Evolutionary conservation across 2,113 vertebrate genomes (phyloP), one percentile per base, ranked within the genome.

Genomic region (Elephantulus edwardii): DNA sequence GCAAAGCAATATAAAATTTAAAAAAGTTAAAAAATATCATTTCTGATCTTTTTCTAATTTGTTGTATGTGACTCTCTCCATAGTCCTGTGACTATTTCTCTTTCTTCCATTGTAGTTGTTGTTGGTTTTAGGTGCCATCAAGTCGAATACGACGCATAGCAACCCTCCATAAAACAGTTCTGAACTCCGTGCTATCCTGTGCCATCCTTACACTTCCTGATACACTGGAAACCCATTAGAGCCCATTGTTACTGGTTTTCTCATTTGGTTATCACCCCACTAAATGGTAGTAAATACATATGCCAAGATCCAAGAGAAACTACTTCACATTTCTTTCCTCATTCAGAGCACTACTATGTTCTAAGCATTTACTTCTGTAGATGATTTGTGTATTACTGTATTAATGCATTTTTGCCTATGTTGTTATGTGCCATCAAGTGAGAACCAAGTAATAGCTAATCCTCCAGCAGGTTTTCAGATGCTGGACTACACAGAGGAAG

Each of bases 41-140:
- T 91, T 90, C 38, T 77, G 11, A 6, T 52, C 83, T 9, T 91
- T 84, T 76, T 82, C 48, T 62, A 4, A 33, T 70, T 52, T 89
- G 44, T 33, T 13, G 8, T 28, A 38, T 79, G 68, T 22, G 56
- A 22, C 44, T 48, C 70, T 74, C 19, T 93, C 84, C 13, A 14
- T 38, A 86, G n/a, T 78, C 80, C n/a, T 76, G n/a, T 75, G 8
- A 44, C 6, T 19, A 33, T 44, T 78, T 88, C 75, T 5, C 28
- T 83, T 71, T 35, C 28, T 60, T 76, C 40, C 14, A 42, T 4
- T n/a, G n/a, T n/a, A n/a, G n/a, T n/a, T n/a, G n/a, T n/a, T n/a
- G n/a, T n/a, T n/a, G n/a, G n/a, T n/a, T n/a, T n/a, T n/a, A n/a
- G n/a, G n/a, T n/a, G n/a, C n/a, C n/a, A n/a, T n/a, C n/a, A n/a